phyloP scores from a whole-genome alignment of 2,797 vertebrate species.

The Chromis chromis region DNA sequence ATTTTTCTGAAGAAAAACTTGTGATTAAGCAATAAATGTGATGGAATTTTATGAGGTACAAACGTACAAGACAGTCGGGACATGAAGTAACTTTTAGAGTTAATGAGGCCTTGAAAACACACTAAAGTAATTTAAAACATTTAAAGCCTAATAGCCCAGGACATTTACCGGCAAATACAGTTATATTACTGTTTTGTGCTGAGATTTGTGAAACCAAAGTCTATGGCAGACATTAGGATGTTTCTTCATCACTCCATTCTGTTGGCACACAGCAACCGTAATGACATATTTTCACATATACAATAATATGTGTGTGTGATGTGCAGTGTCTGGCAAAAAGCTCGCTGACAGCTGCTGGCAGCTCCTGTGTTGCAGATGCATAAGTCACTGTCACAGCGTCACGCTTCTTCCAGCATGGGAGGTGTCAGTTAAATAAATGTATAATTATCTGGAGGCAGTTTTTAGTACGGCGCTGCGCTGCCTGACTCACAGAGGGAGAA shows the following conservation, averaged over 20 bases:
- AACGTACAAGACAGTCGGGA: constrained; percentile 22
- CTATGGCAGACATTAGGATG: constrained; percentile 20
- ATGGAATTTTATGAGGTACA: constrained; percentile 13
- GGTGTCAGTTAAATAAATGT: constrained; percentile 67
- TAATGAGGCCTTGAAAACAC: constrained; percentile 26
- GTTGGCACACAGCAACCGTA: constrained; percentile 21
- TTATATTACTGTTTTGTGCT: neutral
- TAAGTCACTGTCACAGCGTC: constrained; percentile 56
- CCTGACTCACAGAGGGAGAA: constrained; percentile 17
- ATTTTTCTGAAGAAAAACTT: neutral
- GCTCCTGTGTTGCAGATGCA: constrained; percentile 48
- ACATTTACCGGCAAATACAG: constrained; percentile 14
- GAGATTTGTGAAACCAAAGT: constrained; percentile 6
- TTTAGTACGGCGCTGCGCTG: neutral
- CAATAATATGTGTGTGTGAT: constrained; percentile 27
- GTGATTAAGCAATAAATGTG: constrained; percentile 1
- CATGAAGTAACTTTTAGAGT: constrained; percentile 20
- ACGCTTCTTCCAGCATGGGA: constrained; percentile 39
- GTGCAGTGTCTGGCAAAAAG: constrained; percentile 50
- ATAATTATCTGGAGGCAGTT: constrained; percentile 57
- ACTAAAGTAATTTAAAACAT: constrained; percentile 21
- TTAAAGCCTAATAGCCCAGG: neutral
- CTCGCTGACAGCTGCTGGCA: constrained; percentile 61
- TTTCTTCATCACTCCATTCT: constrained; percentile 28
- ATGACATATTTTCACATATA: constrained; percentile 14